A percentile compares a stretch with the other conserved stretches of the same genome.
Evolutionary conservation across 2,113 vertebrate species (phyloP).

Genomic region (Oriolus oriolus): DNA sequence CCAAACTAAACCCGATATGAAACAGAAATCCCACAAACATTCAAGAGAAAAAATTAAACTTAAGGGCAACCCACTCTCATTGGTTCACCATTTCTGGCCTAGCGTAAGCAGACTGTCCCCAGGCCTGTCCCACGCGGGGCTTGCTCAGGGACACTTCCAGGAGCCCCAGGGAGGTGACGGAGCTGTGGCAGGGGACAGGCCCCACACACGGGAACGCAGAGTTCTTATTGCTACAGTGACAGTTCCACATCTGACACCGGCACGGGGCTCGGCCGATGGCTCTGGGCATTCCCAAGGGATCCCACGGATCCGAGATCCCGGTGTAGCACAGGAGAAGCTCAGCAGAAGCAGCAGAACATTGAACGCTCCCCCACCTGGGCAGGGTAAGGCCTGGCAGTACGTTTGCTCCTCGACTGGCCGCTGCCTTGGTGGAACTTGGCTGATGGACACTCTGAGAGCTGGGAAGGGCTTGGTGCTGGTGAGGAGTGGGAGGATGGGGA

Average conservation of each 20-base stretch:
- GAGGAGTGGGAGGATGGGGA: background rate
- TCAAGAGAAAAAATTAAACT: background rate
- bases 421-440: background rate
- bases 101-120: conserved; percentile 34
- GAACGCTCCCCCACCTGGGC: background rate
- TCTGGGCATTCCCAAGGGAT: background rate
- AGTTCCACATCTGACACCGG: background rate
- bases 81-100: conserved; percentile 78
- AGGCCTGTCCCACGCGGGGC: background rate
- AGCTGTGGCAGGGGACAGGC: background rate
- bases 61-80: conserved; percentile 63
- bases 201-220: background rate
- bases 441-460: background rate
- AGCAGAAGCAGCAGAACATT: background rate
- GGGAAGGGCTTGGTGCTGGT: background rate
- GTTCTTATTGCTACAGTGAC: background rate
- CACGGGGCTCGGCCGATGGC: accelerated
- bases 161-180: background rate
- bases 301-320: accelerated
- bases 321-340: background rate
- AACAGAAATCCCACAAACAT: background rate
- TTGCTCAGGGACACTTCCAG: background rate
- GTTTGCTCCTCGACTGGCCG: background rate
- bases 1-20: background rate
- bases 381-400: background rate